Conservation (phyloP, 2,113 vertebrate species). For the Corythaixoides concolor region DNA sequence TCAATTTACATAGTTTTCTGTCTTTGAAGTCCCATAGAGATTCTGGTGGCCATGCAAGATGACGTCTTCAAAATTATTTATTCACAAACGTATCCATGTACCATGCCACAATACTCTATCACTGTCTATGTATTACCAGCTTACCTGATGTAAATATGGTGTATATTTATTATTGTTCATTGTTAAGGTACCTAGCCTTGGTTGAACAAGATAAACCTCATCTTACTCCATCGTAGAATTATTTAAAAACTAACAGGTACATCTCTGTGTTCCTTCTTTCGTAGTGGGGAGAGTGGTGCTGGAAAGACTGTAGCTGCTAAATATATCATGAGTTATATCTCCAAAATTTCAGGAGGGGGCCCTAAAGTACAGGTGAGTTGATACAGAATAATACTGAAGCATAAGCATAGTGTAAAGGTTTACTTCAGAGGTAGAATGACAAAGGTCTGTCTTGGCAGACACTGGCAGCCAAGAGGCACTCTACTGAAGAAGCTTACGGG, state of each 20-base stretch:
- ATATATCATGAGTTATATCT: slow-evolving; percentile 96
- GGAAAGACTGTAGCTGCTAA: slow-evolving; percentile 98
- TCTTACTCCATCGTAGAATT: not conserved
- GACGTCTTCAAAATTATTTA: not conserved
- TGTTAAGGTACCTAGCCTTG: not conserved
- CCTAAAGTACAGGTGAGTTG: slow-evolving; percentile 90
- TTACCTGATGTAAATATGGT: not conserved
- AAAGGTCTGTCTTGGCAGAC: not conserved
- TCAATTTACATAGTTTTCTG: not conserved
- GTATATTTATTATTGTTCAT: not conserved
- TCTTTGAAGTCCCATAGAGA: not conserved
- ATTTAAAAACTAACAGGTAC: not conserved
- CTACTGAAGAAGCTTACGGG: not conserved
- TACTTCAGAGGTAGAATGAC: not conserved
- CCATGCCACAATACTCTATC: not conserved
- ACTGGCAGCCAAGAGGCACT: not conserved
- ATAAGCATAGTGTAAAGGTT: not conserved
- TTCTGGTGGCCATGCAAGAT: not conserved
- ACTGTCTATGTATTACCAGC: not conserved
- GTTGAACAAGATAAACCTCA: not conserved
- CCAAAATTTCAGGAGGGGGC: slow-evolving; percentile 93
- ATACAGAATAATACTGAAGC: not conserved
- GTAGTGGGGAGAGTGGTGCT: slow-evolving; percentile 93
- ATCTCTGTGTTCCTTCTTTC: slow-evolving; percentile 24
- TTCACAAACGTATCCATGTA: not conserved